Evolutionary conservation across 2,888 invertebrate genomes (phyloP).

Genomic region (Pseudolycoriella hygida): DNA sequence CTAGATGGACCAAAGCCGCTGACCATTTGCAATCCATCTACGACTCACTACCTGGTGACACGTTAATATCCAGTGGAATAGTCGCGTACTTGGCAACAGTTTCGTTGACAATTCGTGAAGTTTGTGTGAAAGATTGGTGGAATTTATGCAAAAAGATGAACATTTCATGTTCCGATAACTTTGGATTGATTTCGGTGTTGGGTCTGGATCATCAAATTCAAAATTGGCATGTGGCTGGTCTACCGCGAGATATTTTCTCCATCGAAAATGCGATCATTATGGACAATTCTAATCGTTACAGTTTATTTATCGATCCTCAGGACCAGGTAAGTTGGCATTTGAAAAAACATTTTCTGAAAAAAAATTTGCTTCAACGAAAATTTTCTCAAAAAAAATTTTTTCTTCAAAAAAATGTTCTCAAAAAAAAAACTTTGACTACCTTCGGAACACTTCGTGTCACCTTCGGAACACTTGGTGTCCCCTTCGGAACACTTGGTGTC

Average conservation of each 20-base stretch:
- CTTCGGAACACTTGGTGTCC: too few species aligned
- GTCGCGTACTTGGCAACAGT: slow-evolving; percentile 83
- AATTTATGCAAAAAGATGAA: slow-evolving; percentile 42
- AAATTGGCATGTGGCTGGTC: slow-evolving; percentile 67
- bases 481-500: too few species aligned
- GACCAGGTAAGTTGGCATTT: too few species aligned
- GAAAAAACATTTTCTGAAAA: too few species aligned
- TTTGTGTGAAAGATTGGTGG: slow-evolving; percentile 53
- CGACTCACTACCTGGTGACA: slow-evolving; percentile 76
- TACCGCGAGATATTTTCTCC: slow-evolving; percentile 70
- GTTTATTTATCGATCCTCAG: slow-evolving; percentile 83
- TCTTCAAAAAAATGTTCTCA: too few species aligned
- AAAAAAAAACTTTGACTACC: too few species aligned
- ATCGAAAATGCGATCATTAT: slow-evolving; percentile 80
- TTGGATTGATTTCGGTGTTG: slow-evolving; percentile 52
- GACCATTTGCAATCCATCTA: slow-evolving; percentile 53
- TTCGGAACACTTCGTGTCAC: too few species aligned
- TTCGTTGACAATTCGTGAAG: slow-evolving; percentile 45
- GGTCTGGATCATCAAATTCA: slow-evolving; percentile 62
- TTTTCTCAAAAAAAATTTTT: too few species aligned
- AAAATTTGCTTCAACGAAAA: too few species aligned
- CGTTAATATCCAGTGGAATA: slow-evolving; percentile 71
- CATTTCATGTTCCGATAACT: slow-evolving; percentile 62
- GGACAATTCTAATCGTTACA: slow-evolving; percentile 68
- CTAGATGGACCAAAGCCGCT: slow-evolving; percentile 66